These are phyloP conservation scores for Rhincodon typus DNA, from an alignment of 2,797 vertebrate species.

Conservation along the genomic window DNA sequence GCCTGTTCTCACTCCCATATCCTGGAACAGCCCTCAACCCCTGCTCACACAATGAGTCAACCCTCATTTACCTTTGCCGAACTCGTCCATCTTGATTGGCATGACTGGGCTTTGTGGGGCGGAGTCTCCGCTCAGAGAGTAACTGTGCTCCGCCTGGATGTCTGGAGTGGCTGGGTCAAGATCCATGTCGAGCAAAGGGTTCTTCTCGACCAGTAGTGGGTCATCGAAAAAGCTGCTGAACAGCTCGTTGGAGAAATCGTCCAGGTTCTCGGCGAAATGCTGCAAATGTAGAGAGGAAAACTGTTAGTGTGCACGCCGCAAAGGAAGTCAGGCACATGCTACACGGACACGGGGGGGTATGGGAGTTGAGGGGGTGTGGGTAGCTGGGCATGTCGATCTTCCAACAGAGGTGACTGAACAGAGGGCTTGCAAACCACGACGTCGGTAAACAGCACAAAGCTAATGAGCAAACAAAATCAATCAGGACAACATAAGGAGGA, in stretches of 20 bases:
- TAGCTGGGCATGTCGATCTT: no score
- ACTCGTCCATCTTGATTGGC: conserved; percentile 87
- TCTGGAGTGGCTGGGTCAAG: conserved; percentile 76
- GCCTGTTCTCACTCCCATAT: not conserved
- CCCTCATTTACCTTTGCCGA: conserved; percentile 62
- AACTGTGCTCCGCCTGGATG: conserved; percentile 97
- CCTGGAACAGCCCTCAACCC: conserved; percentile 34
- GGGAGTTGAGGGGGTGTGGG: no score
- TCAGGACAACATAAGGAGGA: not conserved
- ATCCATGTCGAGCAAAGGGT: conserved; percentile 84
- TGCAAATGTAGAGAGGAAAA: conserved; percentile 51
- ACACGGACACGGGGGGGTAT: not conserved
- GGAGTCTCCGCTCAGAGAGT: conserved; percentile 91
- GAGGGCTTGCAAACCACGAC: no score
- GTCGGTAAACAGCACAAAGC: no score
- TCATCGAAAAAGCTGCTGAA: conserved; percentile 98
- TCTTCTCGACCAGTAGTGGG: conserved; percentile 80
- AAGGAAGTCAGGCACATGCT: not conserved
- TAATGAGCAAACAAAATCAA: not conserved
- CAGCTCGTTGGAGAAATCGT: conserved; percentile 94
- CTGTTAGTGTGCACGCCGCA: not conserved
- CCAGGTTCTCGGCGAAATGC: conserved; percentile 95
- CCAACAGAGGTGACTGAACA: not conserved
- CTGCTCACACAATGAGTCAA: conserved; percentile 12
- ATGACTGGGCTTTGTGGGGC: conserved; percentile 91